Evolutionary conservation across 2,113 vertebrate genomes (phyloP).

Genomic region (Actenoides lindsayi): DNA sequence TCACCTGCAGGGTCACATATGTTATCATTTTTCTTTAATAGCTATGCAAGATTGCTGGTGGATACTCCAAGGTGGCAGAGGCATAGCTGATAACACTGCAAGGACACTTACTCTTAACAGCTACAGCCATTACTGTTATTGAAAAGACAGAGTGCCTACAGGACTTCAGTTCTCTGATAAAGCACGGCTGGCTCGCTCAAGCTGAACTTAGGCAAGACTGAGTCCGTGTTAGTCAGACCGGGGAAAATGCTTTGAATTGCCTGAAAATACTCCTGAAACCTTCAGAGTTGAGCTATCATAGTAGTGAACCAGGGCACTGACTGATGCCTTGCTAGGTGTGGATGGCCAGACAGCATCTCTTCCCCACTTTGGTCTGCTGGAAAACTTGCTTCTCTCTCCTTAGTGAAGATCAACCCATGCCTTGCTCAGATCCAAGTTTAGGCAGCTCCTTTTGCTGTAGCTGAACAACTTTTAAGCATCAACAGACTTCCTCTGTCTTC

Average conservation of each 20-base stretch:
- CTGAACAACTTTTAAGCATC: neutral
- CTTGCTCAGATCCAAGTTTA: neutral
- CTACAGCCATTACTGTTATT: neutral
- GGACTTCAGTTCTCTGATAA: neutral
- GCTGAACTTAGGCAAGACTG: neutral
- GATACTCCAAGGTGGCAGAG: neutral
- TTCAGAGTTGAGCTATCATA: neutral
- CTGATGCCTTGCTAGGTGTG: neutral
- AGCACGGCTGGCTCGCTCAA: neutral
- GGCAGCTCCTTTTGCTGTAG: neutral
- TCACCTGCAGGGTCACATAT: neutral
- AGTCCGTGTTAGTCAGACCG: neutral
- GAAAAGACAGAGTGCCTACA: neutral
- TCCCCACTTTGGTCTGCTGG: neutral
- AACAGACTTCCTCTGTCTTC: neutral
- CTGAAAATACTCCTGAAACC: neutral
- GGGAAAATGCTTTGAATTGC: neutral
- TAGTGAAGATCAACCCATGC: neutral
- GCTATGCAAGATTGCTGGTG: neutral
- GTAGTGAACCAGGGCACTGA: neutral
- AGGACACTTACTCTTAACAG: neutral
- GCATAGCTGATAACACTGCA: neutral
- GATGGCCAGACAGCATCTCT: neutral
- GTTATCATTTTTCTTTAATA: neutral
- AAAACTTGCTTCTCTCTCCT: neutral